Evolutionary conservation across 2,113 vertebrate genomes (phyloP), one percentile per base, ranked within the genome.

Genomic region (Oceanodroma tethys): DNA sequence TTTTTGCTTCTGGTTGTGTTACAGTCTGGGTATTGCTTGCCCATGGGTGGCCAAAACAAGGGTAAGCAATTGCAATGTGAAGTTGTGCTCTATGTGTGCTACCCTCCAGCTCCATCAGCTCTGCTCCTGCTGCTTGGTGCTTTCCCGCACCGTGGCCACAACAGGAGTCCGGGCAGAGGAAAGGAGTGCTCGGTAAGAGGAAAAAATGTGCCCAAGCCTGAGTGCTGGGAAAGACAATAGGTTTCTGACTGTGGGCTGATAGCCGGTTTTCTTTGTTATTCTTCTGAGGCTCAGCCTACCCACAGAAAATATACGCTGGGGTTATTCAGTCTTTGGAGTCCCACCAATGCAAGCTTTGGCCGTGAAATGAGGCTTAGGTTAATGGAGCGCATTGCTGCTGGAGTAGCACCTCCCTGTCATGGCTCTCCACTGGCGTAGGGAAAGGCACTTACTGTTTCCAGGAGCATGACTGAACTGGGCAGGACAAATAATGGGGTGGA

Each of bases 401-500:
- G 42, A 50, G 68, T 21, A 10, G 27, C 47, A 36, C 12, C 30
- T 81, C 40, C 59, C 48, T 68, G 34, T 40, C 0, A 0, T 30
- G 67, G 59, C 47, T 89, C 56, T 78, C 42, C 17, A 3, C 10
- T 43, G 58, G 40, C 16, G 20, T 7, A 30, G 12, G 22, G 27
- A 29, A 45, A 67, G 38, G 29, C 34, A 43, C 18, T 56, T 50
- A 13, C 2, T 26, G 16, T 70, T 73, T 53, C 59, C 43, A 55
- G 34, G 34, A 86, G 8, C 0, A 0, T 7, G 34, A 38, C 2
- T 56, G 63, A 75, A 10, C 16, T 4, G 55, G 43, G 25, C 48
- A 84, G 73, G 63, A 81, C 30, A 48, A 88, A 48, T 34, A 66
- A 29, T 10, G 10, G 53, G 16, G 62, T 60, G 40, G 47, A 21